Percentiles rank a stretch among this genome's conserved stretches.
These are phyloP conservation scores for Gadus chalcogrammus DNA, from an alignment of 2,113 vertebrate genomes.

Conservation along the genomic window DNA sequence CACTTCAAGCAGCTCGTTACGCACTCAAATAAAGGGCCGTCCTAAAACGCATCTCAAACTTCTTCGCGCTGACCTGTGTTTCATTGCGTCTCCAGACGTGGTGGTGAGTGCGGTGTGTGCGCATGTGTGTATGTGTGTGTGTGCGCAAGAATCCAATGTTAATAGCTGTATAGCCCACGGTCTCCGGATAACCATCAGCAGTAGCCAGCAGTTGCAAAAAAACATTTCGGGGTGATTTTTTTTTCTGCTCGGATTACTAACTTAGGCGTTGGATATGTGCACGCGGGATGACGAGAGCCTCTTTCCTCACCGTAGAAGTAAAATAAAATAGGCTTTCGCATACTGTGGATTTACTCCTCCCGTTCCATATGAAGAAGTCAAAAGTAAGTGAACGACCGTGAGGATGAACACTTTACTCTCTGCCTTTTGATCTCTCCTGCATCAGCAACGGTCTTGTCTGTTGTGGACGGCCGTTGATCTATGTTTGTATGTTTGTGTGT, in stretches of 20 bases:
- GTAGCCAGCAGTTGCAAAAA: constrained; percentile 23
- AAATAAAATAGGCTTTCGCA: constrained; percentile 81
- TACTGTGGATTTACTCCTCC: constrained; percentile 76
- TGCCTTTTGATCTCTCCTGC: background rate
- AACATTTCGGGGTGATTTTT: constrained; percentile 24
- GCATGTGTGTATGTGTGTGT: background rate
- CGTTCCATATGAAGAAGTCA: constrained; percentile 84
- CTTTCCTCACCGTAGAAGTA: constrained; percentile 77
- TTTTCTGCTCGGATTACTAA: constrained; percentile 60
- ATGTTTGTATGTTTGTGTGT: background rate
- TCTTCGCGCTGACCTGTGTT: too few relatives aligned
- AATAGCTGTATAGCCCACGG: too few relatives aligned
- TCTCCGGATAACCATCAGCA: background rate
- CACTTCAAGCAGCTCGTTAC: too few relatives aligned
- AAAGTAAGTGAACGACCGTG: constrained; percentile 69
- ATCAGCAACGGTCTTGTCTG: too few relatives aligned
- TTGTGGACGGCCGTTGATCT: background rate
- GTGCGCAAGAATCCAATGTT: background rate
- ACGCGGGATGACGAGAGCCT: constrained; percentile 77
- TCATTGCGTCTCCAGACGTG: too few relatives aligned
- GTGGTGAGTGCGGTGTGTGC: background rate
- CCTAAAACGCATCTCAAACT: too few relatives aligned
- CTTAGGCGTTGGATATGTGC: constrained; percentile 76
- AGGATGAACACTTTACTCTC: background rate
- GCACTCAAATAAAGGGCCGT: too few relatives aligned